These are phyloP conservation scores for Achatina immaculata DNA, from an alignment of 1,140 invertebrate species.

Conservation along the genomic window DNA sequence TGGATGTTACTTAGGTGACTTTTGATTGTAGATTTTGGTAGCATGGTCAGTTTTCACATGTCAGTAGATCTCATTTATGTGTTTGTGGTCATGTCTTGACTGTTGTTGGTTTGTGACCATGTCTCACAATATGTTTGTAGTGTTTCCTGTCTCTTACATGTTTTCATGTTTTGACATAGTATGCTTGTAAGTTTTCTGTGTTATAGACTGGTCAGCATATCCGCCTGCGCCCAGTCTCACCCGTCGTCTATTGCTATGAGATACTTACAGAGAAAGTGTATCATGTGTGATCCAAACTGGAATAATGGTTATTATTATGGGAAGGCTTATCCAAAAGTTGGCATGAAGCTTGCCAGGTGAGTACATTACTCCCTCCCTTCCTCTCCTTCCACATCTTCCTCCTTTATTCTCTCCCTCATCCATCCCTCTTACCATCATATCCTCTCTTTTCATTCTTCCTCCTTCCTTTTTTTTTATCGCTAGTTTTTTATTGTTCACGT, in stretches of 20 bases:
- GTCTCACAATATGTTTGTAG: too few relatives aligned
- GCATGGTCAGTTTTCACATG: too few relatives aligned
- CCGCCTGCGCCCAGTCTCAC: slow-evolving; percentile 67
- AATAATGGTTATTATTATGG: slow-evolving; percentile 71
- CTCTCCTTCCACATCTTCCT: too few relatives aligned
- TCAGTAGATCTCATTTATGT: too few relatives aligned
- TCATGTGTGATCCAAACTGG: slow-evolving; percentile 71
- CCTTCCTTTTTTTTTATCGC: not conserved
- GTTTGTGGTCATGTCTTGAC: too few relatives aligned
- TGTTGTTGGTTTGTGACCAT: too few relatives aligned
- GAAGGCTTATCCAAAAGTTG: slow-evolving; percentile 61
- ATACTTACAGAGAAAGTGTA: slow-evolving; percentile 70
- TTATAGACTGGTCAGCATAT: slow-evolving; percentile 67
- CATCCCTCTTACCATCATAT: not conserved
- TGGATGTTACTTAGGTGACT: too few relatives aligned
- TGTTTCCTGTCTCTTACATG: too few relatives aligned
- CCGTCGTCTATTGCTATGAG: slow-evolving; percentile 70
- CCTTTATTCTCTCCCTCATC: not conserved
- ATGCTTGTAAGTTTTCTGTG: too few relatives aligned
- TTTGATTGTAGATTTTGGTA: too few relatives aligned
- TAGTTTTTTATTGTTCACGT: not conserved
- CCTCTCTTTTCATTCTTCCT: slow-evolving; percentile 2
- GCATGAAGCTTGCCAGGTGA: slow-evolving; percentile 70
- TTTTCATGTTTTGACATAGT: too few relatives aligned
- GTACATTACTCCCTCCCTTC: too few relatives aligned